phyloP scores from a whole-genome alignment of 2,113 vertebrate species.

The Pseudorasbora parva region DNA sequence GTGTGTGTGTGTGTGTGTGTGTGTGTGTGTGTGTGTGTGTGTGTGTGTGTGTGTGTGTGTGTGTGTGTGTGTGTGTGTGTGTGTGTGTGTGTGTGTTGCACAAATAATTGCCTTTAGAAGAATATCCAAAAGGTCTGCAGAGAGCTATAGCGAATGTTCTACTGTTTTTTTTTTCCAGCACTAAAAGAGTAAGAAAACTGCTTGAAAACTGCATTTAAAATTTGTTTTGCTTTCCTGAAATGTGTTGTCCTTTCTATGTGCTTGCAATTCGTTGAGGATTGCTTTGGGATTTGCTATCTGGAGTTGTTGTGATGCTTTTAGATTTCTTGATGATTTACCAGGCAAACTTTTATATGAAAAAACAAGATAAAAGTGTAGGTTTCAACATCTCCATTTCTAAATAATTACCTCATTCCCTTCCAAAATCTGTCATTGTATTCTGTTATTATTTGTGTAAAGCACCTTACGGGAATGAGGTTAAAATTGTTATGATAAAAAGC shows the following conservation, averaged over 20 bases:
- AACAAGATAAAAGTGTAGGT: conserved; percentile 20
- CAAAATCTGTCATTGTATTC: not conserved
- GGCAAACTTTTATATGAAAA: conserved; percentile 45
- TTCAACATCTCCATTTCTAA: not conserved
- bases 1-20: too few species aligned
- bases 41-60: too few species aligned
- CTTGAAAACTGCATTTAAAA: conserved; percentile 15
- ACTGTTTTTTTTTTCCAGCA: conserved; percentile 41
- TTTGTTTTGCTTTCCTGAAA: conserved; percentile 42
- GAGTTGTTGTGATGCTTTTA: conserved; percentile 46
- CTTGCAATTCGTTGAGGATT: conserved; percentile 45
- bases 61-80: conserved; percentile 23
- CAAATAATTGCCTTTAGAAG: conserved; percentile 56
- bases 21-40: too few species aligned
- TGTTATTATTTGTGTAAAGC: not conserved
- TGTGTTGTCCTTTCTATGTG: not conserved
- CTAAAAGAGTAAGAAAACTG: conserved; percentile 32
- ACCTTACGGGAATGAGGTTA: not conserved
- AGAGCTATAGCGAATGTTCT: conserved; percentile 41
- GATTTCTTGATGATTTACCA: conserved; percentile 45
- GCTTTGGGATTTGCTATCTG: conserved; percentile 50
- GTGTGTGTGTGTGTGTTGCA: conserved; percentile 15
- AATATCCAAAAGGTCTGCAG: conserved; percentile 6
- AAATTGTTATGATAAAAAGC: not conserved
- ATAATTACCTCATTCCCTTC: conserved; percentile 35